Percentiles rank a stretch among this genome's conserved stretches.
Evolutionary conservation across 2,888 invertebrate genomes (phyloP).

Genomic region (Acronicta alni): DNA sequence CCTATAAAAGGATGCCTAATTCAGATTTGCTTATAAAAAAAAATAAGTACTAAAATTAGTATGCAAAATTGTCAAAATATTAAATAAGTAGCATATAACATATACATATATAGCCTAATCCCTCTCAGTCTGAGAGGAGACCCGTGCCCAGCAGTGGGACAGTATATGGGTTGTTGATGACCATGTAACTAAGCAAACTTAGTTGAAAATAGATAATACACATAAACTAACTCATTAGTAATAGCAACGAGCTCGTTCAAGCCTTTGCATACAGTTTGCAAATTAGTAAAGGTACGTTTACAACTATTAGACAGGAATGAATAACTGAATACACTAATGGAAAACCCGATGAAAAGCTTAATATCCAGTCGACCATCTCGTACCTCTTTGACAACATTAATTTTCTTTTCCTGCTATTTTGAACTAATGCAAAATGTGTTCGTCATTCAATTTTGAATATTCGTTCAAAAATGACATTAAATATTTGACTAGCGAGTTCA

Average conservation of each 20-base stretch:
- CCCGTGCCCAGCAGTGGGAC: too few species aligned
- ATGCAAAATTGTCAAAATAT: too few species aligned
- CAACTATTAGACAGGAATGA: conserved; percentile 53
- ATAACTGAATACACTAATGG: conserved; percentile 67
- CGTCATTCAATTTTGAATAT: conserved; percentile 42
- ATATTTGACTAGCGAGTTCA: too few species aligned
- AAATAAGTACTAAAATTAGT: too few species aligned
- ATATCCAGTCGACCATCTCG: conserved; percentile 72
- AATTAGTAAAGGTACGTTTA: conserved; percentile 57
- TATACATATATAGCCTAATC: too few species aligned
- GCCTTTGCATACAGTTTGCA: conserved; percentile 57
- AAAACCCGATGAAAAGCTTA: conserved; percentile 76
- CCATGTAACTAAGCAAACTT: conserved; percentile 20
- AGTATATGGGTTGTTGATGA: too few species aligned
- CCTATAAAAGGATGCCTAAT: too few species aligned
- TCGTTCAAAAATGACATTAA: conserved; percentile 8
- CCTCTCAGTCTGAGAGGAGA: too few species aligned
- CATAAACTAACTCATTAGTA: conserved; percentile 31
- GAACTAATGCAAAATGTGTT: conserved; percentile 42
- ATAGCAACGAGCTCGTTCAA: conserved; percentile 44
- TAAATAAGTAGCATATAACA: too few species aligned
- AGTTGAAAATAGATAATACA: conserved; percentile 10
- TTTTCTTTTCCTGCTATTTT: conserved; percentile 74
- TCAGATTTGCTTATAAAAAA: too few species aligned
- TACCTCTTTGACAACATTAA: conserved; percentile 77